Conservation (phyloP, 2,797 vertebrate genomes). For the Hoplostethus atlanticus region DNA sequence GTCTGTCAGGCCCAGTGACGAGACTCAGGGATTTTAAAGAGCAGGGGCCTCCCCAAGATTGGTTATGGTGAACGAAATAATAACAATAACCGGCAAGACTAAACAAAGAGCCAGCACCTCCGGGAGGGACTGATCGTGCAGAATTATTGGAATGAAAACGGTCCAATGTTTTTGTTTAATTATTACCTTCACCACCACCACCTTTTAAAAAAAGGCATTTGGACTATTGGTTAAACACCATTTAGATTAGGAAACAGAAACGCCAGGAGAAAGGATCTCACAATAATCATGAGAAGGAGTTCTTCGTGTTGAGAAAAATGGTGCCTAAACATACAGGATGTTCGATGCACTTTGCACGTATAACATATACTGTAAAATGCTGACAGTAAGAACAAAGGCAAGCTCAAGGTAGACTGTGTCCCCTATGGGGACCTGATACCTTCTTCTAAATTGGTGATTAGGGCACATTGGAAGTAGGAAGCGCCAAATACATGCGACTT, state of each 20-base stretch:
- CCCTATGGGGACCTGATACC: slow-evolving; percentile 78
- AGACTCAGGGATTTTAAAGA: slow-evolving; percentile 83
- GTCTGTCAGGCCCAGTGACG: slow-evolving; percentile 88
- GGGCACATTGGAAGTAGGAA: slow-evolving; percentile 83
- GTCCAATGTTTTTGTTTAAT: slow-evolving; percentile 78
- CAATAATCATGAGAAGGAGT: slow-evolving; percentile 64
- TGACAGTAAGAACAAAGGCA: slow-evolving; percentile 80
- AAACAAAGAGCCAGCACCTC: slow-evolving; percentile 80
- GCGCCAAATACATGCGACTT: slow-evolving; percentile 86
- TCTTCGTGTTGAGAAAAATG: slow-evolving; percentile 39
- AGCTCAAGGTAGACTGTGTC: slow-evolving; percentile 63
- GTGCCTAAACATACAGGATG: slow-evolving; percentile 73
- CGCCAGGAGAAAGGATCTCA: slow-evolving; percentile 31
- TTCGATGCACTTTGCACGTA: slow-evolving; percentile 71
- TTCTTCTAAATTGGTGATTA: slow-evolving; percentile 86
- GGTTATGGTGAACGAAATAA: slow-evolving; percentile 81
- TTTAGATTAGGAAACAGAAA: slow-evolving; percentile 61
- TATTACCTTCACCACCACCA: slow-evolving; percentile 65
- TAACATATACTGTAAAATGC: slow-evolving; percentile 81
- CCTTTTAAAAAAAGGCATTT: slow-evolving; percentile 52
- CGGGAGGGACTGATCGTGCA: slow-evolving; percentile 62
- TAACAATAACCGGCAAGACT: slow-evolving; percentile 84
- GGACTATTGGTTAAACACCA: slow-evolving; percentile 51
- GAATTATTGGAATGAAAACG: slow-evolving; percentile 72
- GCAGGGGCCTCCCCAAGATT: slow-evolving; percentile 79